These are phyloP conservation scores for Monoplex corrugatus DNA, from an alignment of 2,888 invertebrate genomes.

Conservation along the genomic window DNA sequence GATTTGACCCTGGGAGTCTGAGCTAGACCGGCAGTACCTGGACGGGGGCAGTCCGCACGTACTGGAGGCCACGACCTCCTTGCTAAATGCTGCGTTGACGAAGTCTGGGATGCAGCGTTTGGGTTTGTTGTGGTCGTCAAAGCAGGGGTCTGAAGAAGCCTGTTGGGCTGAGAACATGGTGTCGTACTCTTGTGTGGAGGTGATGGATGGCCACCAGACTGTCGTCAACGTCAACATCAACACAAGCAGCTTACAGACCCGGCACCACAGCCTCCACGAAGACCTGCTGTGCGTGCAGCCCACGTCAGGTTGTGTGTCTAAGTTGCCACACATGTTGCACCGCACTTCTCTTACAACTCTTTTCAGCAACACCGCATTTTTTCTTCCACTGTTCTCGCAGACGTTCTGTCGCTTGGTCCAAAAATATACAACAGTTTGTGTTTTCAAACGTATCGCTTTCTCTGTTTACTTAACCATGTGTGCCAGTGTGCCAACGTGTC, in stretches of 20 bases:
- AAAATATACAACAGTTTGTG: too few species aligned
- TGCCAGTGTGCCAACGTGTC: too few species aligned
- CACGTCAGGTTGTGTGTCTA: too few species aligned
- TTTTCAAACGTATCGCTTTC: too few species aligned
- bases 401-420: too few species aligned
- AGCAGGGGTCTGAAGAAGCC: constrained; percentile 89
- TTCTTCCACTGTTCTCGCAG: too few species aligned
- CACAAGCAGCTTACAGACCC: background rate
- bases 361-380: too few species aligned
- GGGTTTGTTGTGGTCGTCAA: constrained; percentile 88
- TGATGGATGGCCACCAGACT: background rate
- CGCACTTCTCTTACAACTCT: too few species aligned
- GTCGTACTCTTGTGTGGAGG: constrained; percentile 54
- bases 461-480: too few species aligned
- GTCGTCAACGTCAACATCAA: constrained; percentile 6
- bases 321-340: too few species aligned
- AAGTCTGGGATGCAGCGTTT: constrained; percentile 98
- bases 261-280: background rate
- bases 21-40: constrained; percentile 78
- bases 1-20: constrained; percentile 78
- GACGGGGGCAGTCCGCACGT: constrained; percentile 90
- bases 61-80: constrained; percentile 89
- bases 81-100: constrained; percentile 98
- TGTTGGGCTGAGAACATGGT: constrained; percentile 68
- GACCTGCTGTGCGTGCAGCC: background rate